phyloP scores from a whole-genome alignment of 2,113 vertebrate species.

The Brachionichthys hirsutus region DNA sequence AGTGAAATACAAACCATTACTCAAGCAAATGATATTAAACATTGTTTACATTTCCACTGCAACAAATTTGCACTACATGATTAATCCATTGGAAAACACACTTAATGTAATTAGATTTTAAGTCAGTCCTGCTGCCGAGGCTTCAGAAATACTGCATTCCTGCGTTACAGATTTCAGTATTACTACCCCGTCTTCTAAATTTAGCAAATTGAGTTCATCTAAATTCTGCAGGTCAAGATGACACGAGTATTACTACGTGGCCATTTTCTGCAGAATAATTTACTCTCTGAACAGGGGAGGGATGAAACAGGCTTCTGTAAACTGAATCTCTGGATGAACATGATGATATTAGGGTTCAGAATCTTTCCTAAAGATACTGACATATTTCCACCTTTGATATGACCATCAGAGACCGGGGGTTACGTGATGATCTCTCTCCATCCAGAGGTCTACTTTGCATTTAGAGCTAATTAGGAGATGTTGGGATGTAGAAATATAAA shows the following conservation, averaged over 20 bases:
- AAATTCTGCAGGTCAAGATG: conserved; percentile 7
- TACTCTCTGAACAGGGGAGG: conserved; percentile 1
- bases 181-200: neutral
- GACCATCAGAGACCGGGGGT: too few relatives aligned
- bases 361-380: too few relatives aligned
- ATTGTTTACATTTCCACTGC: too few relatives aligned
- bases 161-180: neutral
- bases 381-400: too few relatives aligned
- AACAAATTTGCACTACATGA: too few relatives aligned
- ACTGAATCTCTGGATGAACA: too few relatives aligned
- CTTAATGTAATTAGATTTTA: too few relatives aligned
- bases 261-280: conserved; percentile 6
- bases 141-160: neutral
- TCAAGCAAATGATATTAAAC: conserved; percentile 25
- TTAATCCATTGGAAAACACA: neutral
- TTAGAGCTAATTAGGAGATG: too few relatives aligned
- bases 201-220: neutral
- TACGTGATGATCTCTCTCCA: too few relatives aligned
- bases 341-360: too few relatives aligned
- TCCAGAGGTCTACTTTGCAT: too few relatives aligned
- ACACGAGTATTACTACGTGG: neutral
- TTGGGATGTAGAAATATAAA: too few relatives aligned
- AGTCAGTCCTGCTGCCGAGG: neutral
- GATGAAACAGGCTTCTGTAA: conserved; percentile 13
- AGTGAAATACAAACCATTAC: neutral